Conservation (phyloP, 2,888 invertebrate genomes). For the Amiota communis region DNA sequence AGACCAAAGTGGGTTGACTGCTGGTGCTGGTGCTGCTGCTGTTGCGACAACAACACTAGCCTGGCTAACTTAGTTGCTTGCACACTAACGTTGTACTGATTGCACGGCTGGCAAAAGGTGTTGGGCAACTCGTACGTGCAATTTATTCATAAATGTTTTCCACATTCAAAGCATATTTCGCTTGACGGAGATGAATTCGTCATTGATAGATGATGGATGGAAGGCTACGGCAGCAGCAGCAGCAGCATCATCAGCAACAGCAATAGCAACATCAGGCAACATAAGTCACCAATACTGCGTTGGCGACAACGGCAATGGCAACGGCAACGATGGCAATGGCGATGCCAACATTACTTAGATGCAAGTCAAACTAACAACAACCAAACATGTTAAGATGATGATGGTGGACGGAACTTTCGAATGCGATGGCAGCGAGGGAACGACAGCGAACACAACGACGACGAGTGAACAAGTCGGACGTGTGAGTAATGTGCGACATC, state of each 20-base stretch:
- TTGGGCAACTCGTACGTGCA: constrained; percentile 59
- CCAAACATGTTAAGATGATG: constrained; percentile 37
- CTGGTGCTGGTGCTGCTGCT: no score
- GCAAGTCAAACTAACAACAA: constrained; percentile 34
- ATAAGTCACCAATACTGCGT: constrained; percentile 32
- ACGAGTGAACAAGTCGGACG: constrained; percentile 46
- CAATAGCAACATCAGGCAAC: constrained; percentile 23
- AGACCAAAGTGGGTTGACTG: constrained; percentile 24
- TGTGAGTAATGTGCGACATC: constrained; percentile 67
- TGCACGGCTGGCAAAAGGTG: constrained; percentile 35
- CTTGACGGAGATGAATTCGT: constrained; percentile 68
- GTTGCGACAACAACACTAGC: neutral
- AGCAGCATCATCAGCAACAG: constrained; percentile 50
- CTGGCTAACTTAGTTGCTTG: constrained; percentile 25
- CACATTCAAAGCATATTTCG: constrained; percentile 60
- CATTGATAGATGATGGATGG: constrained; percentile 68
- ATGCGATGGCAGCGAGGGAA: constrained; percentile 43
- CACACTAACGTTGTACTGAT: constrained; percentile 19
- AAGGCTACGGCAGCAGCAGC: constrained; percentile 64
- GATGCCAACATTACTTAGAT: constrained; percentile 16
- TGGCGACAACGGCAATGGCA: neutral
- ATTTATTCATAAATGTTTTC: constrained; percentile 70
- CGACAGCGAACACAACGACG: constrained; percentile 28
- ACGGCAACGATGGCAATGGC: neutral
- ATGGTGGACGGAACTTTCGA: constrained; percentile 10